These are phyloP conservation scores for Bungarus multicinctus DNA, from an alignment of 2,113 vertebrate genomes.

Conservation along the genomic window DNA sequence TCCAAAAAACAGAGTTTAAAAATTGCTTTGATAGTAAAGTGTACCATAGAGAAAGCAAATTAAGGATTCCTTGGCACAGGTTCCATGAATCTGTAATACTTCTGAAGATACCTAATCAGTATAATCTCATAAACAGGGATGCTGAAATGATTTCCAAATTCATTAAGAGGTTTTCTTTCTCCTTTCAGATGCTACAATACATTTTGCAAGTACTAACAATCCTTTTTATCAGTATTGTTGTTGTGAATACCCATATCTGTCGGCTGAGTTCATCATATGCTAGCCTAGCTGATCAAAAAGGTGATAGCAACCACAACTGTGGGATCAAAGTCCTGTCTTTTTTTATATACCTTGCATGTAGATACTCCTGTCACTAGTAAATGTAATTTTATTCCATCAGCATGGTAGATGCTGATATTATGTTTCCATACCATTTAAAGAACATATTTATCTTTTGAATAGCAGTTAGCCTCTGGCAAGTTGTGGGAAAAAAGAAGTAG, in stretches of 20 bases:
- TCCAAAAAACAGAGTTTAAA: constrained; percentile 22
- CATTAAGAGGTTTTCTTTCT: neutral
- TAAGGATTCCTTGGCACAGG: neutral
- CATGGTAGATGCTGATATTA: neutral
- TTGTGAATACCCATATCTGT: neutral
- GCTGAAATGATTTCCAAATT: neutral
- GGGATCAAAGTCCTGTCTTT: neutral
- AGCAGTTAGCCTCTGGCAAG: neutral
- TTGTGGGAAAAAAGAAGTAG: neutral
- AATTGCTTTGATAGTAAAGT: neutral
- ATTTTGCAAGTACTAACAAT: neutral
- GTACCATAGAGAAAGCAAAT: constrained; percentile 10
- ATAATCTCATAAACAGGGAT: neutral
- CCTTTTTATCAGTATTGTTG: neutral
- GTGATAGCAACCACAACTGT: neutral
- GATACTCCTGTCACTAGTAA: neutral
- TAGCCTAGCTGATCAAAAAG: neutral
- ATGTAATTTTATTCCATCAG: neutral
- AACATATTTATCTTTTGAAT: neutral
- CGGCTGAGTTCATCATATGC: neutral
- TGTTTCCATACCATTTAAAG: neutral
- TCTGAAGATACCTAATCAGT: neutral
- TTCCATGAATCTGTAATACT: neutral
- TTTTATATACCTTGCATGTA: neutral
- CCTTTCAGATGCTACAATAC: neutral